Evolutionary conservation across 2,888 invertebrate species (phyloP), one percentile per base, ranked within the genome.

Genomic region (Pollenia griseotomentosa): DNA sequence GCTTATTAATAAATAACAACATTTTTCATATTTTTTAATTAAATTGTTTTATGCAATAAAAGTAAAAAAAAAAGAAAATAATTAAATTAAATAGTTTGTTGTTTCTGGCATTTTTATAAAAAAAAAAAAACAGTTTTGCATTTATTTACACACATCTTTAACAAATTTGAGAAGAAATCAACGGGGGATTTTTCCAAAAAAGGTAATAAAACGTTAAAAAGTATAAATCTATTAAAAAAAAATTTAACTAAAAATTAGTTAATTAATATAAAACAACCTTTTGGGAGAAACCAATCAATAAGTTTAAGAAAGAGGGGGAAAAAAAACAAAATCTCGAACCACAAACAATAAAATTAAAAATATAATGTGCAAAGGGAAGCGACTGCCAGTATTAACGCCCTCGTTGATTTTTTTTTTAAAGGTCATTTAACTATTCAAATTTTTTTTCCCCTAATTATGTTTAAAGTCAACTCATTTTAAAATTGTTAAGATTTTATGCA

Each of bases 301-400:
- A 33, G 6, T 33, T 33, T 33, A 33, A 33, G 33, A 33, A 33
- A 33, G 6, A 4, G 4, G 42, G 5, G 11, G n/a, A n/a, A n/a
- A 51, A 75, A 9, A 14, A 33, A 59, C 14, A 44, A 65, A 59
- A 59, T 63, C 63, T 63, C n/a, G 12, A n/a, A 14, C 19, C 33
- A 73, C 46, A 71, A 71, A 59, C 9, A 74, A 81, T 44, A 74
- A 70, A 40, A 78, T 77, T 68, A 12, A 74, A 48, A 71, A 40
- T 42, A 75, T 87, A 68, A 88, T 74, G 89, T 89, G 11, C 14
- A 70, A 68, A 88, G 89, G 91, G 89, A 88, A 90, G 89, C 91
- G 89, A 90, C 91, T 61, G 42, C 4, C 33, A 33, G 33, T 63
- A 90, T 91, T 90, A 91, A 91, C 91, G 91, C 91, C 91, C 91